Base-by-base conservation (phyloP, 2,888 invertebrate species). In the Sesia bembeciformis region DNA sequence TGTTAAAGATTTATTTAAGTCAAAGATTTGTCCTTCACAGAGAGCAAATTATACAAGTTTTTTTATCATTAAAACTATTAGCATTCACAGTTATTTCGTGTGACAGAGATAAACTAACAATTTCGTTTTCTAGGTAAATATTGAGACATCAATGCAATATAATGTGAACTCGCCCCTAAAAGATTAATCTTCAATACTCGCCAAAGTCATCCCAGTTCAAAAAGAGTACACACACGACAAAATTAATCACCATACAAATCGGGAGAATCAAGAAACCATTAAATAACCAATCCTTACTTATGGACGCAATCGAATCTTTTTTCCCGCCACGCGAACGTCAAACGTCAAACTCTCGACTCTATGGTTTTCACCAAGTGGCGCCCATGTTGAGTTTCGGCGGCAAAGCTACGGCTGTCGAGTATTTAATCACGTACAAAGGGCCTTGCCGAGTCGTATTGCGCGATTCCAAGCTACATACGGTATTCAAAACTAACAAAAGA, bases 401-500 rank as follows among this genome's bases (percentile, higher is more conserved):
- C 58, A 60, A 57, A 61, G 60, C 67, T 66, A 64, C 65, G 62
- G 66, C 64, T 72, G 76, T 64, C 68, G 70, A 74, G 83, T 81
- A 86, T 88, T 88, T 87, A 88, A 87, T 88, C 87, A 84, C 76
- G 79, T 82, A 87, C 87, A 89, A 89, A 84, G 80, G 81, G 76
- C 75, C 74, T 64, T 70, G 74, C 71, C 64, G 70, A 63, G 69
- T 58, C 51, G 60, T 61, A 66, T 66, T 76, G 68, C 70, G 68
- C 68, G 66, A 66, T 68, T 74, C 76, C 76, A 73, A 74, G 76
- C 71, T 70, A 82, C 85, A 84, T 82, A 75, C 80, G 74, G 68
- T 68, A 88, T 88, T 88, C 85, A 86, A 82, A 84, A 86, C 84
- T 83, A 78, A 89, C 88, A 89, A 89, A 87, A 81, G 88, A 86